A percentile compares a stretch with the other conserved stretches of the same genome.
Conservation (phyloP, 2,113 vertebrate species). For the Lanius collurio region DNA sequence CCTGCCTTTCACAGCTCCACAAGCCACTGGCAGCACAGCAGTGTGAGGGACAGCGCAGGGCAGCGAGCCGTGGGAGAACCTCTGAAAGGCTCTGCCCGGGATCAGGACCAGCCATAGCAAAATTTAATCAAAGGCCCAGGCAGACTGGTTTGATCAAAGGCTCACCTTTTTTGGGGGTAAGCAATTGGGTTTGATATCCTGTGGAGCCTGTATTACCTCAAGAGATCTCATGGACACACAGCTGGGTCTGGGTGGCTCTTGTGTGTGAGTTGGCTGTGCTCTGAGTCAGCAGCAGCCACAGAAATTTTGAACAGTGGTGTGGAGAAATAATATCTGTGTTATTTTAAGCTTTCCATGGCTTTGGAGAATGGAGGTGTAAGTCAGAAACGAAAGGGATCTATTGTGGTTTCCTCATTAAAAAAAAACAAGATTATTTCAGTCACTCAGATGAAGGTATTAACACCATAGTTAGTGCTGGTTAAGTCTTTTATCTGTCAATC, state of each 20-base stretch:
- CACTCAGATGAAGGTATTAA: neutral
- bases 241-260: neutral
- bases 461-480: neutral
- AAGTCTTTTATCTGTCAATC: neutral
- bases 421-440: neutral
- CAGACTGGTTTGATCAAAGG: neutral
- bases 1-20: neutral
- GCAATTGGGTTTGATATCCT: neutral
- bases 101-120: neutral
- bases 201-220: neutral
- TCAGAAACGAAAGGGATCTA: neutral
- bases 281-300: neutral
- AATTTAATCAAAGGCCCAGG: neutral
- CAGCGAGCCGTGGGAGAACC: neutral
- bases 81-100: neutral
- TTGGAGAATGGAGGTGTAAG: neutral
- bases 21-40: neutral
- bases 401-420: neutral
- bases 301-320: neutral
- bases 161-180: neutral
- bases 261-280: neutral
- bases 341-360: neutral
- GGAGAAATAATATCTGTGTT: neutral
- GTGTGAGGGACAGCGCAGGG: rapidly evolving
- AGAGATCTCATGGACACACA: neutral